phyloP scores from a whole-genome alignment of 2,888 invertebrate species.

The Thysanoteuthis rhombus region DNA sequence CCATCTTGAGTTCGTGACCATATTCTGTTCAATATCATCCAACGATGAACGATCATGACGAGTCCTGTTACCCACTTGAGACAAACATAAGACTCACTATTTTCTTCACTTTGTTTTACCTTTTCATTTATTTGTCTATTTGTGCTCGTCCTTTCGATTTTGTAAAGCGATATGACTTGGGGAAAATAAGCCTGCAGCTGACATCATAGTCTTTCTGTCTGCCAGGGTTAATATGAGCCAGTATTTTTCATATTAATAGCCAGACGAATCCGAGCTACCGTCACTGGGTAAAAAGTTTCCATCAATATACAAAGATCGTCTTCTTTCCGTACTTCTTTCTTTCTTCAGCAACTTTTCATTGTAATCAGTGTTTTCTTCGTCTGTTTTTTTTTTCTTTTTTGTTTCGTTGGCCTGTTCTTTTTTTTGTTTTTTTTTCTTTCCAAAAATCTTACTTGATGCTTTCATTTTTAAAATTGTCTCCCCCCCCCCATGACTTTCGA shows the following conservation, averaged over 20 bases:
- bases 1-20: background rate
- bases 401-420: background rate
- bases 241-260: slow-evolving; percentile 12
- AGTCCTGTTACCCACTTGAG: background rate
- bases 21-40: background rate
- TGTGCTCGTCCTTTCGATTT: background rate
- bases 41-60: background rate
- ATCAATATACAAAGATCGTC: background rate
- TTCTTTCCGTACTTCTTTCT: background rate
- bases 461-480: no score
- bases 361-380: background rate
- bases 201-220: background rate
- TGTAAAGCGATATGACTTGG: background rate
- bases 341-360: background rate
- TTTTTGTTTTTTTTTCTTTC: background rate
- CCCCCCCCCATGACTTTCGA: no score
- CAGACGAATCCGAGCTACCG: background rate
- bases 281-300: background rate
- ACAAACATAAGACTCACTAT: background rate
- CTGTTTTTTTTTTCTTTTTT: background rate
- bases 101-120: background rate
- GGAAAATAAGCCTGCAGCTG: background rate
- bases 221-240: background rate
- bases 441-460: no score
- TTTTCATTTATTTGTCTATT: background rate